Base-by-base conservation (phyloP, 2,113 vertebrate genomes). In the Falco punctatus region DNA sequence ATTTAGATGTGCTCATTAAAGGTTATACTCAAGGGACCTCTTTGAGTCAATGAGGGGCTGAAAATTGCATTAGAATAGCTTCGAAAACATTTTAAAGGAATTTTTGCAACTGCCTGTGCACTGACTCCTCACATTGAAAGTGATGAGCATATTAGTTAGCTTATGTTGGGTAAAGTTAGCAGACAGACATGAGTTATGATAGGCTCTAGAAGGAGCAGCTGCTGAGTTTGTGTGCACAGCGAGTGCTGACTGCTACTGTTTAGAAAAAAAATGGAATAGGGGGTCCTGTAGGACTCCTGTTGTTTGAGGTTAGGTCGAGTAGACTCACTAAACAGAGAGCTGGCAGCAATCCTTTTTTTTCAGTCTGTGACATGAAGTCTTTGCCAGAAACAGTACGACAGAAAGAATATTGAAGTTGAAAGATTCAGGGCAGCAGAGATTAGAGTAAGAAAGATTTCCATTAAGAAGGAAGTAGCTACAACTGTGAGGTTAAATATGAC, bases 341-440 rank as follows among this genome's bases (percentile, higher is more conserved):
- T 88, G 74, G 54, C 78, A 96, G 33, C 3, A 2, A 73, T 69
- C 40, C 9, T 3, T 79, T 58, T 88, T 83, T 90, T 65, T 33
- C 28, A 91, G 17, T 58, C 10, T 75, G 30, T 80, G 70, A 70
- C 78, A 55, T 46, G 44, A 79, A 65, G 23, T 72, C 48, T 93
- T 90, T 87, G 21, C 84, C 78, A 82, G 79, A 94, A 94, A 93
- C 24, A 85, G 26, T 66, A n/a, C 3, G 51, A 90, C 74, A 95
- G 78, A 82, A 90, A 88, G 54, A 93, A 92, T 95, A 97, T 61
- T 94, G 91, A 95, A 94, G 81, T 80, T 96, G 93, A 96, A 92
- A 95, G 82, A 96, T 96, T 95, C 66, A 73, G 92, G 71, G 71
- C 87, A 92, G 30, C 28, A 66, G n/a, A 92, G 74, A 96, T 90